Evolutionary conservation across 2,888 invertebrate genomes (phyloP), one percentile per base, ranked within the genome.

Genomic region (Tenthredo notha): DNA sequence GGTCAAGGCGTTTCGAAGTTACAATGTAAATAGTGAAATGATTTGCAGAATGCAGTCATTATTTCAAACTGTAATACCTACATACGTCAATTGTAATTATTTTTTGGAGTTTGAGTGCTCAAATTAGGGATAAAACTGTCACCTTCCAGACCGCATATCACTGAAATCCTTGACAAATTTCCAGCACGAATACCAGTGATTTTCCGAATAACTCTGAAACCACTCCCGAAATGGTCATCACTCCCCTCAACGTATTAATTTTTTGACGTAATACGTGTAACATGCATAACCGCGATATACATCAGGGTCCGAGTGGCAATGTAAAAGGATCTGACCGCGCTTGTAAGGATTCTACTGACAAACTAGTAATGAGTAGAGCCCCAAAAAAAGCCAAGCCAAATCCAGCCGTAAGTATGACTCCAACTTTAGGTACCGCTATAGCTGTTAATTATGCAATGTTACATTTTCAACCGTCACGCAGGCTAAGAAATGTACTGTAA

Each of bases 21-120:
- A 61, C 61, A 21, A n/a, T 61, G 61, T 61, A 61, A 61, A 61
- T 61, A 61, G 61, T 61, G 61, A 61, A 61, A 21, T 21, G 61
- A 61, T 61, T 61, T n/a, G 61, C 18, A 61, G 61, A 61, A 61
- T 61, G 18, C 61, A 61, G 61, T 61, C 61, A 61, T 61, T 61
- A 61, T 61, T 61, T 61, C 61, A 61, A 61, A 7, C 61, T 61
- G 4, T n/a, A n/a, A n/a, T n/a, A n/a, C n/a, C 2, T 61, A 61
- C 18, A 3, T 61, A 61, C n/a, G 61, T 61, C 21, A 61, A 61
- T 61, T 61, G 61, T 61, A 7, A 18, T 21, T 61, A 21, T 61
- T 61, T 61, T 61, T 61, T 21, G 21, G 21, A 61, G 61, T 61
- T 21, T 21, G 21, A 61, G 61, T 21, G 61, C 61, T 61, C 61